A percentile compares a stretch with the other conserved stretches of the same genome.
These are phyloP conservation scores for Pristionchus mayeri DNA, from an alignment of 2,888 invertebrate genomes.

Conservation along the genomic window DNA sequence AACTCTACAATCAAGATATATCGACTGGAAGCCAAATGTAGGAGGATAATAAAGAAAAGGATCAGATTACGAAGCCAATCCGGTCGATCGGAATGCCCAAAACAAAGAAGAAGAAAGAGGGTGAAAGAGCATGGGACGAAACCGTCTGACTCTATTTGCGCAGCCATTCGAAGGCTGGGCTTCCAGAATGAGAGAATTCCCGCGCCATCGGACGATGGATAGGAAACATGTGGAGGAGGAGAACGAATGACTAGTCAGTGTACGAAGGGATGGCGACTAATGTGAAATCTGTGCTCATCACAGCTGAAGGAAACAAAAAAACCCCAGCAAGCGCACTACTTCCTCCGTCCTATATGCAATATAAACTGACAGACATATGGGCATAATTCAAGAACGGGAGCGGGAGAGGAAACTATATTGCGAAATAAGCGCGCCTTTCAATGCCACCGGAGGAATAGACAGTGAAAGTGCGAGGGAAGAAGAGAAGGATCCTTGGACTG, in stretches of 20 bases:
- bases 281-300: constrained; percentile 5
- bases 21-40: background rate
- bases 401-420: constrained; percentile 9
- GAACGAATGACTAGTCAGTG: constrained; percentile 8
- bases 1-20: background rate
- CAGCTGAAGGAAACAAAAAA: background rate
- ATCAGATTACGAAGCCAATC: constrained; percentile 29
- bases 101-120: constrained; percentile 32
- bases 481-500: constrained; percentile 15
- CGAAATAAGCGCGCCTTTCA: constrained; percentile 10
- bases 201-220: constrained; percentile 15
- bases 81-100: constrained; percentile 20
- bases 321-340: background rate
- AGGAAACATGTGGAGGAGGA: constrained; percentile 34
- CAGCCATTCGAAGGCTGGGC: background rate
- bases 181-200: background rate
- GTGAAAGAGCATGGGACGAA: constrained; percentile 6
- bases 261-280: constrained; percentile 26
- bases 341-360: background rate
- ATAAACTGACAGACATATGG: background rate
- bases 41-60: constrained; percentile 5
- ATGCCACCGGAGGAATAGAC: background rate
- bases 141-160: constrained; percentile 6
- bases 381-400: background rate
- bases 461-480: constrained; percentile 32